These are phyloP conservation scores for Furcifer pardalis DNA, from an alignment of 2,797 vertebrate genomes.

Conservation along the genomic window DNA sequence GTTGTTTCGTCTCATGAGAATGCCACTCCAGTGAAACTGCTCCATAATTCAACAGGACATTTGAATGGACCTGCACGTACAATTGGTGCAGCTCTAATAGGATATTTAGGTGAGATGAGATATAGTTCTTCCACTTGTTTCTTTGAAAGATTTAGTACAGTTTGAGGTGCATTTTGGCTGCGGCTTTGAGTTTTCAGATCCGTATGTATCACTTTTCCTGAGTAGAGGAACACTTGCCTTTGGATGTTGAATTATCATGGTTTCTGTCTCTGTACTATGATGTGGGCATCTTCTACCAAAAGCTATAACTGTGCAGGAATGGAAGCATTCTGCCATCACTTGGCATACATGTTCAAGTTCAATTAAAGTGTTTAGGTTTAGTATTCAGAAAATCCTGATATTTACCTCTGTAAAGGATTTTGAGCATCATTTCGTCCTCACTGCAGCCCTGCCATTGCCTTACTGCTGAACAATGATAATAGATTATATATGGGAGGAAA, in stretches of 20 bases:
- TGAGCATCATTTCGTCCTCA: background rate
- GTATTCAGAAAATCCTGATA: background rate
- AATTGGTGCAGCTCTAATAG: conserved; percentile 92
- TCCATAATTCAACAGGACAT: conserved; percentile 94
- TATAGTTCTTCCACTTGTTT: background rate
- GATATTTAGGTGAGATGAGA: conserved; percentile 88
- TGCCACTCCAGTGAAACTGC: conserved; percentile 93
- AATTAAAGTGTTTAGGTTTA: background rate
- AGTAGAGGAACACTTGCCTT: background rate
- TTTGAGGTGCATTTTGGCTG: background rate
- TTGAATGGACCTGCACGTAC: conserved; percentile 93
- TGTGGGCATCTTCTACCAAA: background rate
- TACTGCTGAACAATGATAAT: background rate
- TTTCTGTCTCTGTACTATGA: background rate
- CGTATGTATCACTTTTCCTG: background rate
- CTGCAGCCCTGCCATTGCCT: background rate
- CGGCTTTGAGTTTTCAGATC: background rate
- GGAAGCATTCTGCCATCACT: background rate
- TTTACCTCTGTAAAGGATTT: background rate
- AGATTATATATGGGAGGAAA: background rate
- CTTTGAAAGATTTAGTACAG: background rate
- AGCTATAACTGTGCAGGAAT: background rate
- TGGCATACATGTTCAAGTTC: background rate
- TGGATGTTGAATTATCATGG: background rate
- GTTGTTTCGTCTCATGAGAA: conserved; percentile 97